Conservation (phyloP, 2,888 invertebrate genomes). For the Aspidiotus destructor region DNA sequence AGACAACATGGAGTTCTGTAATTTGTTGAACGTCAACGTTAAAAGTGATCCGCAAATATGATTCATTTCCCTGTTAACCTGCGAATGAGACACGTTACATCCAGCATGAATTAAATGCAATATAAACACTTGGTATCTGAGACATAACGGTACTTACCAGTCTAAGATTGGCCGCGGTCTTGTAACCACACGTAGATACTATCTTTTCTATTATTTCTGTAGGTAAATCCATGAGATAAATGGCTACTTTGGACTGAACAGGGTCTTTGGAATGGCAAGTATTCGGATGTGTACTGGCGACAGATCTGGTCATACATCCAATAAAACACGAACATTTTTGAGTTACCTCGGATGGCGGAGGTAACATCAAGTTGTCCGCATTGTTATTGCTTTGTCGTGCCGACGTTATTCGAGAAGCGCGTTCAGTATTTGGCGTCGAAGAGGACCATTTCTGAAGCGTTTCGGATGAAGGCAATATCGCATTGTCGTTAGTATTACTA, state of each 20-base stretch:
- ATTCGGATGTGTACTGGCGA: constrained; percentile 6
- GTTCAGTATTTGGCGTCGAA: too few species aligned
- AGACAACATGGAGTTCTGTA: constrained; percentile 74
- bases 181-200: constrained; percentile 62
- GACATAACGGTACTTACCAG: constrained; percentile 55
- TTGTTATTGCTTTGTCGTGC: too few species aligned
- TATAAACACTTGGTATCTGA: neutral
- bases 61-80: constrained; percentile 78
- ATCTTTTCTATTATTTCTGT: constrained; percentile 71
- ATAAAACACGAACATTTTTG: neutral
- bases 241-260: neutral
- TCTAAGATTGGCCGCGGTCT: constrained; percentile 66
- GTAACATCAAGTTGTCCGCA: too few species aligned
- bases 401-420: too few species aligned
- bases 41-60: constrained; percentile 65
- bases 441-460: too few species aligned
- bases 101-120: too few species aligned
- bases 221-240: constrained; percentile 60
- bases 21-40: constrained; percentile 73
- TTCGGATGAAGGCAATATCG: too few species aligned
- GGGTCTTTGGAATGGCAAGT: constrained; percentile 25
- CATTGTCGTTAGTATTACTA: too few species aligned
- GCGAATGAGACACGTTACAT: constrained; percentile 36
- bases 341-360: too few species aligned
- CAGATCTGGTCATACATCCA: constrained; percentile 25